Percentiles rank a stretch among this genome's conserved stretches.
These are phyloP conservation scores for Micromys minutus DNA, from an alignment of 2,113 vertebrate genomes.

Conservation along the genomic window DNA sequence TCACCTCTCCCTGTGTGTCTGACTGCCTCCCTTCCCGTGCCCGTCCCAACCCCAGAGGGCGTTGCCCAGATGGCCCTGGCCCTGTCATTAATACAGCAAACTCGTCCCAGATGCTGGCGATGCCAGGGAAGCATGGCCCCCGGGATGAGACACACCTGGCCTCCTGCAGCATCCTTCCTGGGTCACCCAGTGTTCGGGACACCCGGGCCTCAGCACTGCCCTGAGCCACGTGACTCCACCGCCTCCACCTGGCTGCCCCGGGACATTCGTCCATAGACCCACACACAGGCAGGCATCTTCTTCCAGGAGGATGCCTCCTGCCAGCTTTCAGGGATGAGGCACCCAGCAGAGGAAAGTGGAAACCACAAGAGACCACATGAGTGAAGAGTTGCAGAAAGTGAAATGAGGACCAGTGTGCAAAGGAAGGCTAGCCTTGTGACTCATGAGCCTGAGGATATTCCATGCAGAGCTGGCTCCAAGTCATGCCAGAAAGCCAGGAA, in stretches of 20 bases:
- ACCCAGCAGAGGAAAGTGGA: background rate
- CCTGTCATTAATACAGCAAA: background rate
- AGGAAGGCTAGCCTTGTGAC: background rate
- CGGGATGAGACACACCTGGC: background rate
- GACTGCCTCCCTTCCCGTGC: background rate
- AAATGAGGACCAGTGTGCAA: background rate
- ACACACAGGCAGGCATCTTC: background rate
- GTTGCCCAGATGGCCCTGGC: background rate
- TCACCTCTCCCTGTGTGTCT: background rate
- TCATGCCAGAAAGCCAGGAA: background rate
- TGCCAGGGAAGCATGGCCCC: fast-evolving
- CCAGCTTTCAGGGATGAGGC: background rate
- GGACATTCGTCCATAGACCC: background rate
- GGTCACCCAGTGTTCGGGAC: background rate
- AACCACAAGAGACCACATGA: background rate
- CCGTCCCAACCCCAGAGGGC: background rate
- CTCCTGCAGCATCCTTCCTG: background rate
- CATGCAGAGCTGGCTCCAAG: background rate
- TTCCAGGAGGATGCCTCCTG: too few species aligned
- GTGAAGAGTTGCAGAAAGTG: constrained; percentile 9
- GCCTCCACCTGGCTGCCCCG: background rate
- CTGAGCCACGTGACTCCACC: fast-evolving
- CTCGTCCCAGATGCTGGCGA: background rate
- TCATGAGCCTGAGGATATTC: background rate
- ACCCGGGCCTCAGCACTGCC: background rate